Evolutionary conservation across 2,113 vertebrate genomes (phyloP), one percentile per base, ranked within the genome.

Genomic region (Syngnathus scovelli): DNA sequence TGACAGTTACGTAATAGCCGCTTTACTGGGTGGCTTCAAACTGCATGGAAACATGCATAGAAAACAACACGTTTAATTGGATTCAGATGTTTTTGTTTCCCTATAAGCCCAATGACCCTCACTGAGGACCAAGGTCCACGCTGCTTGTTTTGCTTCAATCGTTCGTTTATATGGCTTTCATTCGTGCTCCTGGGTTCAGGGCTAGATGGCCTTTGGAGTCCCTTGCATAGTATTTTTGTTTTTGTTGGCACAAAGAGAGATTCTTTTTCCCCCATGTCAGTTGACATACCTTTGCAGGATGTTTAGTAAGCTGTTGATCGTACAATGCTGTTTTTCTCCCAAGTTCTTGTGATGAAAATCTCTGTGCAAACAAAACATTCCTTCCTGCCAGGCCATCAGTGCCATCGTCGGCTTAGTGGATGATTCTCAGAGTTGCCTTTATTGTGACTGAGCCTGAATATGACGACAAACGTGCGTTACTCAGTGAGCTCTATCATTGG

Each of bases 161-260:
- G 44, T 72, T 9, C 39, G 44, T 72, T 58, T 6, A 37, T 72
- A 3, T 10, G 74, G 64, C 52, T 75, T 78, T 72, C 23, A 38
- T 63, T 70, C 61, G 67, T 55, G 12, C 18, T 65, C 43, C 62
- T 4, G 2, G 63, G 41, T 67, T 78, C 69, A 51, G 68, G 77
- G 82, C 79, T 72, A 71, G 63, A 78, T 83, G 70, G 62, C 69
- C 61, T 85, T 81, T 72, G 64, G 72, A 79, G 74, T 76, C 67
- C 67, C 75, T 80, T 77, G 23, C 55, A 62, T 27, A 1, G 38
- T 68, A 66, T 67, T 69, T 16, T 63, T 78, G 75, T 85, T 84
- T 79, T 62, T 33, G 63, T 82, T 84, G 84, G 77, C 80, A 74
- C 41, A 63, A 67, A 49, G 54, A 44, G 61, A 67, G 67, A 70